Evolutionary conservation across 30 jellyfish, hydroid and myxozoan species (phyloP).

Genomic region (Pelagia noctiluca): DNA sequence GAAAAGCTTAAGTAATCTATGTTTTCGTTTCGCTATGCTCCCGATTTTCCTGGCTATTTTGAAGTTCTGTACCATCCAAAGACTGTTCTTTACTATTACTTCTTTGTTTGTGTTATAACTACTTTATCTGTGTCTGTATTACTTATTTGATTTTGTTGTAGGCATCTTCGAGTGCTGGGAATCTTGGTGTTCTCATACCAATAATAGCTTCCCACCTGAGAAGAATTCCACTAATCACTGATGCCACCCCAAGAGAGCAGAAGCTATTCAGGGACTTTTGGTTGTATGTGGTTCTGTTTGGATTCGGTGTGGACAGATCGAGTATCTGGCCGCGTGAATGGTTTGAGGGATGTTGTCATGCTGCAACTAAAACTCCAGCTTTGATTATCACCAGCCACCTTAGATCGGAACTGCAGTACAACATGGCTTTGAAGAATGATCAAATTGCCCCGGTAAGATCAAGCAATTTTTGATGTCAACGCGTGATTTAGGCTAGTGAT

Average conservation of each 20-base stretch:
- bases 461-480: too few relatives aligned
- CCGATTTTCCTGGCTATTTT: too few relatives aligned
- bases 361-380: slow-evolving; percentile 87
- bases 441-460: slow-evolving; percentile 90
- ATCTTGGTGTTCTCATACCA: slow-evolving; percentile 94
- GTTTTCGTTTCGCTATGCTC: too few relatives aligned
- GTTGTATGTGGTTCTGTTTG: slow-evolving; percentile 92
- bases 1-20: too few relatives aligned
- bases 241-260: slow-evolving; percentile 91
- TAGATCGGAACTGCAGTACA: slow-evolving; percentile 88
- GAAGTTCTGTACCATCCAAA: too few relatives aligned
- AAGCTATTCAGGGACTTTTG: slow-evolving; percentile 92
- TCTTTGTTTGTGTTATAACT: too few relatives aligned
- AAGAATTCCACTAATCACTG: slow-evolving; percentile 60
- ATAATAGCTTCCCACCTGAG: slow-evolving; percentile 81
- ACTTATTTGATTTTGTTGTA: slow-evolving; percentile 1
- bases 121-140: background rate
- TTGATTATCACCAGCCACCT: slow-evolving; percentile 87
- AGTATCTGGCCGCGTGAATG: slow-evolving; percentile 93
- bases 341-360: slow-evolving; percentile 86
- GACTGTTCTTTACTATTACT: too few relatives aligned
- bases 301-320: slow-evolving; percentile 94
- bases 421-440: slow-evolving; percentile 89
- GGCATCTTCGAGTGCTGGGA: slow-evolving; percentile 99
- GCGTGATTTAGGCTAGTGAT: too few relatives aligned